These are phyloP conservation scores for Hemistola chrysoprasaria DNA, from an alignment of 2,888 invertebrate species.

Conservation along the genomic window DNA sequence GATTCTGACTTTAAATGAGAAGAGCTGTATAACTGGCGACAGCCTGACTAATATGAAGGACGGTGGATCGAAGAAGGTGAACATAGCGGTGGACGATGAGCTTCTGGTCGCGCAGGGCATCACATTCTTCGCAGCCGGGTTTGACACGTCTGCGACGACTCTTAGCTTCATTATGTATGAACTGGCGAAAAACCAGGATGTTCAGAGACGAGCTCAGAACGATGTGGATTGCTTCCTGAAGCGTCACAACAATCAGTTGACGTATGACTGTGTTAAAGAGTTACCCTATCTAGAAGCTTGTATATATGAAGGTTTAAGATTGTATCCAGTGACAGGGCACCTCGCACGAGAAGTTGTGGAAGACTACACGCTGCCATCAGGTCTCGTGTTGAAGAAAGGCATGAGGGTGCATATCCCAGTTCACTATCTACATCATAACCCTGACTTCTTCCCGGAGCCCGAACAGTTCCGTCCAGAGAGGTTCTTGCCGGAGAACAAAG, in stretches of 20 bases:
- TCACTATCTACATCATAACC: constrained; percentile 51
- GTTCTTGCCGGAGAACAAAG: constrained; percentile 47
- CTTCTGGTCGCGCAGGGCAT: constrained; percentile 78
- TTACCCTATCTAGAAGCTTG: constrained; percentile 49
- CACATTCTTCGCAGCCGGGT: constrained; percentile 66
- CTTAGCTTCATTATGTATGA: constrained; percentile 45
- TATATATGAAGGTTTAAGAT: constrained; percentile 48
- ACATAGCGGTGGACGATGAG: constrained; percentile 55
- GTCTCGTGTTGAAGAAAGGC: constrained; percentile 49
- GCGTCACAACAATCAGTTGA: constrained; percentile 37
- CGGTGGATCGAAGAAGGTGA: constrained; percentile 34
- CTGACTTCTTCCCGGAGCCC: constrained; percentile 56
- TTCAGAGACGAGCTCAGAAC: constrained; percentile 36
- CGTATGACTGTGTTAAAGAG: constrained; percentile 44
- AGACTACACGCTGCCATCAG: constrained; percentile 52
- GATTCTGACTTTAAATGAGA: constrained; percentile 43
- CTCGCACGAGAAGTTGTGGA: constrained; percentile 54
- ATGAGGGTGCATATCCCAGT: constrained; percentile 58
- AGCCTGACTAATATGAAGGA: constrained; percentile 42
- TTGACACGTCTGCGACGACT: constrained; percentile 52
- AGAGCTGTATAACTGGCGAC: constrained; percentile 45
- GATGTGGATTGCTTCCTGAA: constrained; percentile 48
- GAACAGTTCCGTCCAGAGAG: constrained; percentile 54
- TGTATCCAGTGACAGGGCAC: constrained; percentile 54
- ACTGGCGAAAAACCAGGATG: constrained; percentile 45